phyloP scores from a whole-genome alignment of 2,113 vertebrate genomes.

The Coracopsis vasa region DNA sequence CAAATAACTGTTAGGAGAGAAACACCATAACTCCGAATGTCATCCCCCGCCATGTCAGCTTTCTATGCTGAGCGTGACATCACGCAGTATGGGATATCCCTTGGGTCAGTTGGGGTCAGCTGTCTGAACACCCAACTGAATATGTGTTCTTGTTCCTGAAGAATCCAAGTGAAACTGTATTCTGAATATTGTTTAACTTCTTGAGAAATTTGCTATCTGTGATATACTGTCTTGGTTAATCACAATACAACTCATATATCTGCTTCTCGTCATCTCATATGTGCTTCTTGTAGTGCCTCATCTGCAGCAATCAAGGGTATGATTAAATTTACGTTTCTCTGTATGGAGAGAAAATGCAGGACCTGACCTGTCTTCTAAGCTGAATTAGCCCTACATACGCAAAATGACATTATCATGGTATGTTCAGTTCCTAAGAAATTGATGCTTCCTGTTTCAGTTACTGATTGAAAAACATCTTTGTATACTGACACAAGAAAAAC shows the following conservation, averaged over 20 bases:
- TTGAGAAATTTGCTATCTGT: background rate
- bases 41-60: fast-evolving
- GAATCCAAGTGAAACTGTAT: background rate
- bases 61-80: background rate
- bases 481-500: background rate
- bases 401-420: background rate
- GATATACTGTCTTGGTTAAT: background rate
- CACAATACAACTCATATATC: background rate
- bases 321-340: background rate
- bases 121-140: background rate
- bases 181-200: background rate
- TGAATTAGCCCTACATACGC: background rate
- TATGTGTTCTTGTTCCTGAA: background rate
- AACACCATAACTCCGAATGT: too few relatives aligned
- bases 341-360: background rate
- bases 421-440: background rate
- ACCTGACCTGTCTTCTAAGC: background rate
- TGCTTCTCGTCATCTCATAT: background rate
- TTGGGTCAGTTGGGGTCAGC: background rate
- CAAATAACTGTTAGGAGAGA: background rate
- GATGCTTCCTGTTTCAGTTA: background rate
- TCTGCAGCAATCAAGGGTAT: background rate
- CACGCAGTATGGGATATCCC: background rate
- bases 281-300: background rate
- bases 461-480: background rate